Evolutionary conservation across 2,888 invertebrate genomes (phyloP).

Genomic region (Heliconius ethilla): DNA sequence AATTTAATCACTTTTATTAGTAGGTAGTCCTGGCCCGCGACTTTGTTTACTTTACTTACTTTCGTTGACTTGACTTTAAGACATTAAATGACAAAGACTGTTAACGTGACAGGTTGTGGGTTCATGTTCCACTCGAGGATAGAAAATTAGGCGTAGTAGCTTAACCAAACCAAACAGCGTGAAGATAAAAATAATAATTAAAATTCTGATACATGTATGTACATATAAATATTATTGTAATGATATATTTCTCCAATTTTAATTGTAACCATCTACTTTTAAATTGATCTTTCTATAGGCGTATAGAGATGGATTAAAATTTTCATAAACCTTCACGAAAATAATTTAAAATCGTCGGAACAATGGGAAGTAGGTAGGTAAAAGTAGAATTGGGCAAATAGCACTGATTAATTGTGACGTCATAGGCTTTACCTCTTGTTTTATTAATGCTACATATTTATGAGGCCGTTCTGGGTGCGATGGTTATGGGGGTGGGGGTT

Average conservation of each 20-base stretch:
- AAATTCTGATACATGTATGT: too few relatives aligned
- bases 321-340: conserved; percentile 6
- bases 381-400: not conserved
- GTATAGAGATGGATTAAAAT: not conserved
- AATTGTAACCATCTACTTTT: not conserved
- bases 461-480: not conserved
- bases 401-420: not conserved
- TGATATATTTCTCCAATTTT: not conserved
- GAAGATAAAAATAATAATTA: too few relatives aligned
- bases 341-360: not conserved
- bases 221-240: too few relatives aligned
- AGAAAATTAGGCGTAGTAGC: too few relatives aligned
- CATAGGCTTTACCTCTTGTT: not conserved
- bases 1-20: not conserved
- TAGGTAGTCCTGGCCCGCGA: not conserved
- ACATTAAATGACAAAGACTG: too few relatives aligned
- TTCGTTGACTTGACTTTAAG: too few relatives aligned
- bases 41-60: too few relatives aligned
- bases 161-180: too few relatives aligned
- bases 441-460: not conserved
- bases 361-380: not conserved
- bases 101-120: too few relatives aligned
- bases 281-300: not conserved
- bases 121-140: too few relatives aligned
- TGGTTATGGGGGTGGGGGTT: too few relatives aligned